These are phyloP conservation scores for Carollia perspicillata DNA, from an alignment of 2,113 vertebrate species.

Conservation along the genomic window DNA sequence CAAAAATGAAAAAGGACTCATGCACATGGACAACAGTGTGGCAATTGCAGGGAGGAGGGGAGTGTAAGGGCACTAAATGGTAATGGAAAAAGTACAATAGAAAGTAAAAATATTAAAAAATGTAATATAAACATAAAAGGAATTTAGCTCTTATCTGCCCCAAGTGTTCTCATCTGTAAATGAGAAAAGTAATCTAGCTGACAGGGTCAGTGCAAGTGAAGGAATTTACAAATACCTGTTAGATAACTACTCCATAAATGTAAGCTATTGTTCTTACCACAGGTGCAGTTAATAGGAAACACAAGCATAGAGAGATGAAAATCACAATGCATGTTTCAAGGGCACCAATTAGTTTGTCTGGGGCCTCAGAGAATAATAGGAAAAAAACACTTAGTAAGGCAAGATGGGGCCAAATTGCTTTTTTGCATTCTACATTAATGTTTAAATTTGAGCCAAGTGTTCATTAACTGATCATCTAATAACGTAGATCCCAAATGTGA, in stretches of 20 bases:
- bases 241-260: not conserved
- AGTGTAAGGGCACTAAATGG: no score
- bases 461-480: slow-evolving; percentile 57
- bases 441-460: slow-evolving; percentile 38
- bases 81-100: no score
- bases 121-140: not conserved
- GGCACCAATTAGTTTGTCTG: not conserved
- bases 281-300: not conserved
- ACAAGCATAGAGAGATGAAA: not conserved
- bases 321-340: not conserved
- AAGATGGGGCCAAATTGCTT: slow-evolving; percentile 36
- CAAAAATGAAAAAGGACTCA: no score
- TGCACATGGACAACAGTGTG: no score
- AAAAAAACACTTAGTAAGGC: not conserved
- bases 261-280: not conserved
- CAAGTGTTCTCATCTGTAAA: not conserved
- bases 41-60: no score
- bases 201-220: not conserved
- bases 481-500: not conserved
- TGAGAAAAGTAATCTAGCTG: not conserved
- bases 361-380: not conserved
- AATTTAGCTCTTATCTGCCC: not conserved
- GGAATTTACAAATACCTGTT: not conserved
- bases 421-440: slow-evolving; percentile 25
- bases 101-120: no score